Conservation (phyloP, 2,888 invertebrate species). For the Drosophila neonasuta region DNA sequence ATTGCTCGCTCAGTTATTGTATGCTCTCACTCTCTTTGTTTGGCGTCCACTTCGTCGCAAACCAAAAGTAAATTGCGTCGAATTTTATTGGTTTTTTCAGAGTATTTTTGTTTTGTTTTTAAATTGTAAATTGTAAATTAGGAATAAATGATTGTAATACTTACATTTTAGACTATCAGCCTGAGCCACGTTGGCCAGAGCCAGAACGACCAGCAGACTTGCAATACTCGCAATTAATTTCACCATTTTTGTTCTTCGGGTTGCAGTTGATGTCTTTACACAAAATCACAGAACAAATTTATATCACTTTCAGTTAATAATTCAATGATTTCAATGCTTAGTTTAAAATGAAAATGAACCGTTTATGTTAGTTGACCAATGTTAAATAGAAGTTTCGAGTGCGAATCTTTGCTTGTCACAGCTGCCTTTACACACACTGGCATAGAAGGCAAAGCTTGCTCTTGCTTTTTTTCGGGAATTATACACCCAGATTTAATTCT, state of each 20-base stretch:
- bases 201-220: constrained; percentile 79
- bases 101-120: constrained; percentile 43
- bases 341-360: constrained; percentile 76
- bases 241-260: constrained; percentile 82
- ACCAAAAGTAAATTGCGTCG: constrained; percentile 63
- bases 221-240: constrained; percentile 84
- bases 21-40: constrained; percentile 35
- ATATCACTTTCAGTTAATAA: constrained; percentile 61
- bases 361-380: constrained; percentile 59
- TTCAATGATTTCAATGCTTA: constrained; percentile 37
- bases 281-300: constrained; percentile 77
- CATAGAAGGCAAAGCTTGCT: constrained; percentile 89
- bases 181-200: constrained; percentile 80
- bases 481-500: constrained; percentile 43
- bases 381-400: constrained; percentile 71
- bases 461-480: constrained; percentile 44
- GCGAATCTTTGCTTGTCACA: constrained; percentile 39
- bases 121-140: constrained; percentile 5
- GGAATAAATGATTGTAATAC: constrained; percentile 79
- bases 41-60: constrained; percentile 19
- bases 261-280: constrained; percentile 64
- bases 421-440: constrained; percentile 95
- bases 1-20: constrained; percentile 9
- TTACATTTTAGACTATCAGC: constrained; percentile 86
- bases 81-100: constrained; percentile 53